Evolutionary conservation across 2,113 vertebrate genomes (phyloP), one percentile per base, ranked within the genome.

Genomic region (Lepisosteus oculatus): DNA sequence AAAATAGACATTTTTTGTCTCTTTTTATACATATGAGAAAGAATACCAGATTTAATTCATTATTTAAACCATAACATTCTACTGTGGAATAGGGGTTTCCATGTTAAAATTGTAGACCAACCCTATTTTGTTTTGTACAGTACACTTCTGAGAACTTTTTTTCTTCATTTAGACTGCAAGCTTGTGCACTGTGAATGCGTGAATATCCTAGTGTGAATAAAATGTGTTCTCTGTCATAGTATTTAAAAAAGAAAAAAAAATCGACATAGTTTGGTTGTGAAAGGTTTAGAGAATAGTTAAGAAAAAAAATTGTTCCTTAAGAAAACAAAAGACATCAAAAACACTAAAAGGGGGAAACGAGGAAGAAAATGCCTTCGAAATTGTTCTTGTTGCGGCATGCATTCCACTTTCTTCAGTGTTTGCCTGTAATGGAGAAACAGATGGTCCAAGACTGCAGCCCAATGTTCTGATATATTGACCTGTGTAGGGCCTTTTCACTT

Each of bases 111-210:
- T n/a, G 70, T 65, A 72, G 74, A 51, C 47, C 51, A 78, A 67
- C 66, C 69, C 4, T 74, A 61, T 68, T 80, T 62, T 70, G 76
- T 84, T 84, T 83, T 82, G 84, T 90, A 87, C 84, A 81, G 81
- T 86, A 84, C 81, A 81, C 83, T 83, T 79, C 74, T 72, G 78
- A 77, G 80, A 75, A 80, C 66, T 76, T 72, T 83, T 87, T 6
- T 84, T 84, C 84, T 85, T 79, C 82, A 85, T 82, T 93, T 93
- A 96, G 94, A 94, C 91, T 95, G 95, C 94, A 90, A 96, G 95
- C 95, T 97, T 96, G 94, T 97, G 94, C 96, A 94, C 95, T 94
- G 96, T 97, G 95, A 93, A 93, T 93, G 95, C 94, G 95, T 95
- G 93, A 88, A 83, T 95, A 92, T 93, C 90, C 91, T 95, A 93